Conservation (phyloP, 2,113 vertebrate genomes). For the Percina caprodes region DNA sequence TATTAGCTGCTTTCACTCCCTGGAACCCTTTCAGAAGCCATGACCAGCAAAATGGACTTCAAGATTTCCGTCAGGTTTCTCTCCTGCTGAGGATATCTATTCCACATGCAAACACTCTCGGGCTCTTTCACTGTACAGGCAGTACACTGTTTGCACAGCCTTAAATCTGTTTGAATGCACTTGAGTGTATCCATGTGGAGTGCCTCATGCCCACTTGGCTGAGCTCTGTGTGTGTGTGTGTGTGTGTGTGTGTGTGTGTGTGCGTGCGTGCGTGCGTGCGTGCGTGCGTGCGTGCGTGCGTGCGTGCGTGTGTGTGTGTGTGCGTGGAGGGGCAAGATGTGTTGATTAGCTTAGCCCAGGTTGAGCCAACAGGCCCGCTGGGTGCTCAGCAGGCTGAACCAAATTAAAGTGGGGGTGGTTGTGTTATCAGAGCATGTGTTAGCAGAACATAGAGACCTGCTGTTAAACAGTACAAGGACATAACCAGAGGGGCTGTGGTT, state of each 20-base stretch:
- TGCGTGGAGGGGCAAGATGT: slow-evolving; percentile 62
- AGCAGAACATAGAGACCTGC: slow-evolving; percentile 40
- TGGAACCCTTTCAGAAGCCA: background rate
- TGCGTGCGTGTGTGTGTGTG: too few relatives aligned
- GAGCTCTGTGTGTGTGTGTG: slow-evolving; percentile 38
- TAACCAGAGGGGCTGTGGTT: background rate
- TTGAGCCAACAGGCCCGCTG: slow-evolving; percentile 63
- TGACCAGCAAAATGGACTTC: background rate
- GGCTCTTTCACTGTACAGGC: slow-evolving; percentile 20
- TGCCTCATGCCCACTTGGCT: slow-evolving; percentile 53
- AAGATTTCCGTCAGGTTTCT: background rate
- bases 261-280: too few relatives aligned
- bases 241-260: slow-evolving; percentile 17
- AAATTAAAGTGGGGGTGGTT: slow-evolving; percentile 42
- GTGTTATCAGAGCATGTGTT: slow-evolving; percentile 25
- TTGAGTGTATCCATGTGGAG: background rate
- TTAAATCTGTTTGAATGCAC: slow-evolving; percentile 8
- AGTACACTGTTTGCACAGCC: slow-evolving; percentile 19
- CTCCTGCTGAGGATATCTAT: background rate
- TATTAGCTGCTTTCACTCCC: background rate
- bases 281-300: too few relatives aligned
- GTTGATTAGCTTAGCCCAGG: slow-evolving; percentile 81
- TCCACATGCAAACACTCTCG: slow-evolving; percentile 13
- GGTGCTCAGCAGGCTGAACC: slow-evolving; percentile 62
- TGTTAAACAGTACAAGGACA: slow-evolving; percentile 46